A percentile compares a stretch with the other conserved stretches of the same genome.
These are phyloP conservation scores for Thermophis baileyi DNA, from an alignment of 2,113 vertebrate species.

Conservation along the genomic window DNA sequence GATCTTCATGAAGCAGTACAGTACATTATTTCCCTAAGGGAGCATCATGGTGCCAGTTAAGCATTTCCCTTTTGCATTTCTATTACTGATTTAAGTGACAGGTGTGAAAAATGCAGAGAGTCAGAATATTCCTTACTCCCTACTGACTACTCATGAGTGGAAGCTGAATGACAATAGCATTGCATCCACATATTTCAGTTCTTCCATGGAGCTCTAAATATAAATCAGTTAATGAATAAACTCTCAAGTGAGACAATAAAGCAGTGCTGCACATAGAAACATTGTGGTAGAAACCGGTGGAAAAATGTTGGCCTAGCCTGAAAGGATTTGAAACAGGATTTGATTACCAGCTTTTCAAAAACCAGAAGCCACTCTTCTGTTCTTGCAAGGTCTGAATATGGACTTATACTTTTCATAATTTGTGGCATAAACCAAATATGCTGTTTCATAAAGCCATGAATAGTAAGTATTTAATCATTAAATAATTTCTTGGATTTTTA, in stretches of 20 bases:
- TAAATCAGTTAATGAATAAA: conserved; percentile 4
- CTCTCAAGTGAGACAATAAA: neutral
- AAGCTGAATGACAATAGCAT: conserved; percentile 34
- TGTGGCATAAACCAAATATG: neutral
- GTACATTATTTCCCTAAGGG: conserved; percentile 32
- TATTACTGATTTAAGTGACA: conserved; percentile 55
- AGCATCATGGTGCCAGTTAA: conserved; percentile 42
- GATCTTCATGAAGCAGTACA: conserved; percentile 25
- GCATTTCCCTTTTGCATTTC: conserved; percentile 50
- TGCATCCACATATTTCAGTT: neutral
- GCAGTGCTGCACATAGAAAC: neutral
- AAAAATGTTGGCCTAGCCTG: neutral
- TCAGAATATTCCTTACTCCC: conserved; percentile 39
- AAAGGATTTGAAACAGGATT: neutral
- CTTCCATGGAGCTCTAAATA: neutral
- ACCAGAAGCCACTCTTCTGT: neutral
- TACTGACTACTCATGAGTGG: conserved; percentile 31
- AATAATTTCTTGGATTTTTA: neutral
- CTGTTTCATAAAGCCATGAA: conserved; percentile 31
- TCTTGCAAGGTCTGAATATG: neutral
- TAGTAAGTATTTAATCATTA: neutral
- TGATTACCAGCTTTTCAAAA: neutral
- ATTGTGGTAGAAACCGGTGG: neutral
- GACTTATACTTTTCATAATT: neutral
- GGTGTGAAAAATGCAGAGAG: conserved; percentile 53